These are phyloP conservation scores for Neosilurus mollespiculum DNA, from an alignment of 2,797 vertebrate species.

Conservation along the genomic window DNA sequence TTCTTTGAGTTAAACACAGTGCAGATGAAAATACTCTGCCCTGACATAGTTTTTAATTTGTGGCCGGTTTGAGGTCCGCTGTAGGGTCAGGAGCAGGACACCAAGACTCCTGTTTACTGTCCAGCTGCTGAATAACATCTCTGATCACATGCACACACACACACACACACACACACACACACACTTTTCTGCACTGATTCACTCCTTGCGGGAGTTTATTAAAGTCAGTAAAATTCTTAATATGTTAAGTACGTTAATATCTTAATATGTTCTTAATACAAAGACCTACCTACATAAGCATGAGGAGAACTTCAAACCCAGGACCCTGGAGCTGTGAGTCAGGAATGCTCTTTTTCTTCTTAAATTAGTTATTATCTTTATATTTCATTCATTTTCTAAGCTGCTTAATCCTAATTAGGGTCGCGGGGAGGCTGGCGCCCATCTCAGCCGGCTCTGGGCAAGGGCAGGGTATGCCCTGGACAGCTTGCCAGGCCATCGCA, in stretches of 20 bases:
- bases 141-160: slow-evolving; percentile 5
- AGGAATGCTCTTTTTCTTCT: too few relatives aligned
- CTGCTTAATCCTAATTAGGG: too few relatives aligned
- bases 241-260: neutral
- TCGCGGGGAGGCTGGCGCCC: too few relatives aligned
- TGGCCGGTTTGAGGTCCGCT: slow-evolving; percentile 1
- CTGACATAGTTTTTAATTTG: slow-evolving; percentile 15
- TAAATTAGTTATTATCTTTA: too few relatives aligned
- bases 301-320: neutral
- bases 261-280: neutral
- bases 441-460: too few relatives aligned
- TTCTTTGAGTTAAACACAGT: neutral
- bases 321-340: too few relatives aligned
- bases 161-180: neutral
- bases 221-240: neutral
- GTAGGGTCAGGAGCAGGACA: slow-evolving; percentile 41
- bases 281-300: too few relatives aligned
- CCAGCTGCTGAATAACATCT: slow-evolving; percentile 12
- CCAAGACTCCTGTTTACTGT: slow-evolving; percentile 15
- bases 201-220: neutral
- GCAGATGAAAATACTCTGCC: neutral
- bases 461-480: too few relatives aligned
- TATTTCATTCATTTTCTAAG: too few relatives aligned
- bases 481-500: too few relatives aligned
- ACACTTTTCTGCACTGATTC: neutral